Base-by-base conservation (phyloP, 1,140 invertebrate species). In the Hylyphantes graminicola region DNA sequence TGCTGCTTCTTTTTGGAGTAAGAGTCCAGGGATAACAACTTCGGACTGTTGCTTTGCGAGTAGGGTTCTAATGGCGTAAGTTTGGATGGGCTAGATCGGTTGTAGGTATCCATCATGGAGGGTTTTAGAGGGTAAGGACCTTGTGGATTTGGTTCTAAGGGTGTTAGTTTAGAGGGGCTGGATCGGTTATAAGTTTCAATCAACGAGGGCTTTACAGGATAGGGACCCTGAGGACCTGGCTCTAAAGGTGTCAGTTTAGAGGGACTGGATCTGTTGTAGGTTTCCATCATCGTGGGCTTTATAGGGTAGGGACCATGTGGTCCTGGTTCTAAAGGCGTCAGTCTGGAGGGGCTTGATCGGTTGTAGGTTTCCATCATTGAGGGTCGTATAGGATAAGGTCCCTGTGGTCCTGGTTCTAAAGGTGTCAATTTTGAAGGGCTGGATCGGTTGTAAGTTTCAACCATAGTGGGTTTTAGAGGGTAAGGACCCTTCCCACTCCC, bases 1-100 rank as follows among this genome's bases (percentile, higher is more conserved):
- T 79, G 83, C 57, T 72, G 73, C 63, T 79, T 85, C 51, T 78
- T 85, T 53, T 63, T 76, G 6, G 84, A 73, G 50, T 85, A 85
- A 10, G 75, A 72, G 74, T 85, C 84, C 67, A 85, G 57, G 19
- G 75, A 73, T 73, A 85, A 72, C 19, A 85, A 79, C n/a, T 68
- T 79, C 15, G 84, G 84, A 79, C 84, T 85, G n/a, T 21, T 74
- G 15, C 67, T 54, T 53, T 61, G 67, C n/a, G 84, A 85, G 65
- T 85, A 85, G 50, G 72, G 59, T 51, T 84, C 82, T 74, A 86
- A 61, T 65, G 80, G 68, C 17, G 84, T 80, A 10, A 83, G 35
- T 64, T 76, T 70, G n/a, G 86, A 55, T 13, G 86, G 79, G 21
- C 77, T 76, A 21, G 77, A 80, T 7, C 35, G 57, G 17, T 64